phyloP scores from a whole-genome alignment of 2,113 vertebrate species.

The Tetrao urogallus region DNA sequence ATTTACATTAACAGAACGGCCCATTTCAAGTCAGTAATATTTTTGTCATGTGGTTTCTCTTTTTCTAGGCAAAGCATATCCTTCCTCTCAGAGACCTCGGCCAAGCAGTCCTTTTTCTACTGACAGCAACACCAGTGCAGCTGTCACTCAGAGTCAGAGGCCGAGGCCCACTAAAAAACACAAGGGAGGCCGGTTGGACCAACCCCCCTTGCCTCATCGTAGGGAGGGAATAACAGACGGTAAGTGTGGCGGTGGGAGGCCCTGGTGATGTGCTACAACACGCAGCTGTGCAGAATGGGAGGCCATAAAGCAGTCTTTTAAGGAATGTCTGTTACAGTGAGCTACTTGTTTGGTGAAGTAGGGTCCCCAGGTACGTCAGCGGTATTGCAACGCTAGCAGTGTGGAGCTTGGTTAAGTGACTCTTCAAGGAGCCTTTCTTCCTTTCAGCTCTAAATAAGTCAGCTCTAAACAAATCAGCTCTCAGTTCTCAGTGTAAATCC shows the following conservation, averaged over 20 bases:
- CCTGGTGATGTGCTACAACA: neutral
- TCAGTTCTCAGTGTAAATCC: neutral
- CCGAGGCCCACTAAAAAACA: constrained; percentile 92
- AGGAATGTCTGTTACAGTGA: accelerated
- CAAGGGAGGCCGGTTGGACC: constrained; percentile 85
- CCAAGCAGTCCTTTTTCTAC: constrained; percentile 96
- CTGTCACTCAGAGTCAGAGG: constrained; percentile 90
- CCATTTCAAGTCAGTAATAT: neutral
- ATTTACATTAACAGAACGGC: constrained; percentile 17
- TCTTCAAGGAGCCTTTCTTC: neutral
- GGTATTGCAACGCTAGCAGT: accelerated
- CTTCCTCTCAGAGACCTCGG: constrained; percentile 86
- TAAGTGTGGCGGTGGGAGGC: constrained; percentile 71
- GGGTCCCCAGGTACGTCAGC: accelerated
- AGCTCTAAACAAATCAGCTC: neutral
- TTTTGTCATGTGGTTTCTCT: constrained; percentile 28
- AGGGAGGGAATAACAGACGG: constrained; percentile 92
- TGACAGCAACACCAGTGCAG: constrained; percentile 89
- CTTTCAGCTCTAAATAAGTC: neutral
- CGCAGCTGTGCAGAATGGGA: neutral
- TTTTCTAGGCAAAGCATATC: constrained; percentile 89
- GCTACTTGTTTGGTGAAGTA: neutral
- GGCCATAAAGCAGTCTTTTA: neutral
- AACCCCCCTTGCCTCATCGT: constrained; percentile 87
- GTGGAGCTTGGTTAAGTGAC: neutral